phyloP scores from a whole-genome alignment of 2,888 invertebrate species.

The Erannis defoliaria region DNA sequence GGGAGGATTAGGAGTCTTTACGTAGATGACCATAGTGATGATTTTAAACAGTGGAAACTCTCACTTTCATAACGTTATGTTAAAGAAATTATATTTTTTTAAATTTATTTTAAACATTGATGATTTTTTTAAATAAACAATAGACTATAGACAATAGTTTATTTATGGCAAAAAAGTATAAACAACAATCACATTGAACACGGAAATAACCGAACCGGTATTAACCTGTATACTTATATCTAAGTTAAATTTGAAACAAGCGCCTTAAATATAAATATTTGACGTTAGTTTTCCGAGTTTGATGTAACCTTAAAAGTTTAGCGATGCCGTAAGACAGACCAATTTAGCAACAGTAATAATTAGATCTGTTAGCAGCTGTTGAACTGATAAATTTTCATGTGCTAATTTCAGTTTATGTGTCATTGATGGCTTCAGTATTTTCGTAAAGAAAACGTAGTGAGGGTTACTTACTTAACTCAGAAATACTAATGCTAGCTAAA shows the following conservation, averaged over 20 bases:
- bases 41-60: too few relatives aligned
- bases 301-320: slow-evolving; percentile 32
- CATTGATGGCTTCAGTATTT: slow-evolving; percentile 35
- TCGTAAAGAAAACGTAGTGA: slow-evolving; percentile 23
- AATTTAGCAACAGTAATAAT: slow-evolving; percentile 52
- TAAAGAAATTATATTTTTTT: too few relatives aligned
- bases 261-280: neutral
- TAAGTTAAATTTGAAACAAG: neutral
- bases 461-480: too few relatives aligned
- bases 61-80: too few relatives aligned
- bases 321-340: slow-evolving; percentile 42
- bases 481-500: too few relatives aligned
- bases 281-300: neutral
- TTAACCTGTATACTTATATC: neutral
- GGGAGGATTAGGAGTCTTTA: too few relatives aligned
- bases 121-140: too few relatives aligned
- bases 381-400: slow-evolving; percentile 54
- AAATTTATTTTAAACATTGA: too few relatives aligned
- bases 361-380: slow-evolving; percentile 40
- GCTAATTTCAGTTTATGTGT: slow-evolving; percentile 47
- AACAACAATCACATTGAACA: too few relatives aligned
- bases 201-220: neutral
- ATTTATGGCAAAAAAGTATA: too few relatives aligned
- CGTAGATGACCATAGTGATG: too few relatives aligned
- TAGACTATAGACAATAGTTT: too few relatives aligned